Conservation (phyloP, 30 jellyfish, hydroid and myxozoan genomes). For the Aurelia sp. region DNA sequence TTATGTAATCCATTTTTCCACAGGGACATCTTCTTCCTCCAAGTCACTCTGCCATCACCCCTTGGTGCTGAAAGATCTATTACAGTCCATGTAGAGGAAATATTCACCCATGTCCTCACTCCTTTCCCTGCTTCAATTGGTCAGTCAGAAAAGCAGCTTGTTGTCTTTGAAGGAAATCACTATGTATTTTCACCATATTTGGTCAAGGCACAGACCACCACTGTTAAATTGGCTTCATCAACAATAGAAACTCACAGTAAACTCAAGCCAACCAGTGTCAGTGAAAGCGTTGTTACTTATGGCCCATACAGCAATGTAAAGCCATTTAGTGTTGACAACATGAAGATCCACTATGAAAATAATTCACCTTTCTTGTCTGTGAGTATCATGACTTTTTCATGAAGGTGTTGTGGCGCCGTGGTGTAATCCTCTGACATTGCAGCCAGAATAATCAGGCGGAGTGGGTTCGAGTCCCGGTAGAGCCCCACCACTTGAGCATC, state of each 20-base stretch:
- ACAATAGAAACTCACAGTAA: constrained; percentile 80
- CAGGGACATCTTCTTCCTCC: constrained; percentile 47
- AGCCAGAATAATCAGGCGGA: too few relatives aligned
- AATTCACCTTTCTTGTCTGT: constrained; percentile 81
- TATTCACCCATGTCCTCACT: constrained; percentile 57
- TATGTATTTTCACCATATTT: constrained; percentile 75
- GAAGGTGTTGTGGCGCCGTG: too few relatives aligned
- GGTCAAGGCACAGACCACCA: constrained; percentile 84
- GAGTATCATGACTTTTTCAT: not conserved
- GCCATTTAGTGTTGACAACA: constrained; percentile 62
- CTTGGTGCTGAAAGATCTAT: constrained; percentile 52
- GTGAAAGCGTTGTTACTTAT: constrained; percentile 82
- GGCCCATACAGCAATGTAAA: constrained; percentile 90
- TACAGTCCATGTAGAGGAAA: constrained; percentile 68
- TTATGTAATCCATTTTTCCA: not conserved
- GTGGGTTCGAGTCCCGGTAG: too few relatives aligned
- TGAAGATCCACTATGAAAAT: constrained; percentile 91
- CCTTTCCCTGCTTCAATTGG: constrained; percentile 93
- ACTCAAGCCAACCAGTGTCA: constrained; percentile 89
- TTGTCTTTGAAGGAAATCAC: constrained; percentile 81
- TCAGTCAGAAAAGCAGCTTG: constrained; percentile 94
- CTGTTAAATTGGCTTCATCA: constrained; percentile 85
- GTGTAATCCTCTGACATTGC: too few relatives aligned
- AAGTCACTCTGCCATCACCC: constrained; percentile 60
- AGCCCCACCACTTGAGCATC: too few relatives aligned